phyloP scores from a whole-genome alignment of 1,140 invertebrate species.

The Papilio dardanus region DNA sequence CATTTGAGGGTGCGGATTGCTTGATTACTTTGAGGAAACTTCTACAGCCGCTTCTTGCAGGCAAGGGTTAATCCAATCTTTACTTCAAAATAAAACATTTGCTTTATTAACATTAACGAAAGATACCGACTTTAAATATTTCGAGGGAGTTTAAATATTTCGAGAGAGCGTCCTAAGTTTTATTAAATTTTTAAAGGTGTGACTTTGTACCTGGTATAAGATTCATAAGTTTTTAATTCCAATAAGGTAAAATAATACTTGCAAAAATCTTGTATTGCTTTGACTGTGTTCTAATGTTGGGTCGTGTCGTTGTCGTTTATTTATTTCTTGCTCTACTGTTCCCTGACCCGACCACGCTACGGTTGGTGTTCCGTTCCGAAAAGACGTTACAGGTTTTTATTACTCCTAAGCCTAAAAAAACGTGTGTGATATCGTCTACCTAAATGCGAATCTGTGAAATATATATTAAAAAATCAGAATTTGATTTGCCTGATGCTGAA shows the following conservation, averaged over 20 bases:
- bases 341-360: not conserved
- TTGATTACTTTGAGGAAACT: conserved; percentile 73
- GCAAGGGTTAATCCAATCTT: conserved; percentile 65
- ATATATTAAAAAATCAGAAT: not conserved
- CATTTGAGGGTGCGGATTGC: conserved; percentile 65
- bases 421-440: not conserved
- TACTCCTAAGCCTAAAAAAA: not conserved
- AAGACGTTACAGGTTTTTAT: not conserved
- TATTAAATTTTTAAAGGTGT: conserved; percentile 15
- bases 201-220: not conserved
- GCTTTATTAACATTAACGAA: conserved; percentile 67
- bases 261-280: not conserved
- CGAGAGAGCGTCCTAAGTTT: conserved; percentile 32
- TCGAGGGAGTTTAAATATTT: conserved; percentile 48
- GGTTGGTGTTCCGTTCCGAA: not conserved
- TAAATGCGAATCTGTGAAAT: not conserved
- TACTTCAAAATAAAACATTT: conserved; percentile 67
- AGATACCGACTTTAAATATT: conserved; percentile 54
- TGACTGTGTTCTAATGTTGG: not conserved
- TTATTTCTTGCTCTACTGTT: not conserved
- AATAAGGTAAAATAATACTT: not conserved
- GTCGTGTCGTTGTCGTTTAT: not conserved
- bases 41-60: conserved; percentile 64
- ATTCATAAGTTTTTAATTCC: not conserved
- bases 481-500: not conserved